Evolutionary conservation across 2,797 vertebrate species (phyloP).

Genomic region (Leptoclinus maculatus): DNA sequence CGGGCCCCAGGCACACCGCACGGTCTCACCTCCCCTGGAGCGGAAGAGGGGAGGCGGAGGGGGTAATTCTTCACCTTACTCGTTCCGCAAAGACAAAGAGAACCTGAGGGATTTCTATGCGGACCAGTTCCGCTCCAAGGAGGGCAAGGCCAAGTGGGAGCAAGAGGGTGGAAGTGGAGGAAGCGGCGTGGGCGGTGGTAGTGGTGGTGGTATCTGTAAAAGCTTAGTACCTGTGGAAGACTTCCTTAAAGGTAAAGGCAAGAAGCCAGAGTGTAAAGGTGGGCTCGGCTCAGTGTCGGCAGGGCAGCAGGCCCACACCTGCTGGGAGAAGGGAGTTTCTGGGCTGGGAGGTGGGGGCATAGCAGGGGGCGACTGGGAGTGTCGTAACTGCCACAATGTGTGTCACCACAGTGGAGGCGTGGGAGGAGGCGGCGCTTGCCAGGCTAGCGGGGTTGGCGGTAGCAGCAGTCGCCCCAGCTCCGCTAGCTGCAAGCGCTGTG

Average conservation of each 20-base stretch:
- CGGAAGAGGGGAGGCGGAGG: conserved; percentile 83
- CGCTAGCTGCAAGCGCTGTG: conserved; percentile 92
- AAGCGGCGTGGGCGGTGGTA: conserved; percentile 82
- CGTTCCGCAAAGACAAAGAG: conserved; percentile 95
- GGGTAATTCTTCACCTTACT: conserved; percentile 84
- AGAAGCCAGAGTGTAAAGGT: conserved; percentile 88
- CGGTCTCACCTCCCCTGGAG: conserved; percentile 87
- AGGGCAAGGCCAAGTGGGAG: conserved; percentile 96
- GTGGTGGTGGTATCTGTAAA: conserved; percentile 90
- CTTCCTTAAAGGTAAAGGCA: conserved; percentile 88
- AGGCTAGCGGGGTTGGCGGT: conserved; percentile 76
- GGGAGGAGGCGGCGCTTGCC: conserved; percentile 66
- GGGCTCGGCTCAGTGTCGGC: conserved; percentile 77
- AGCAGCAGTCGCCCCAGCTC: conserved; percentile 84
- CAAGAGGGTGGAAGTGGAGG: conserved; percentile 89
- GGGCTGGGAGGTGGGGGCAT: conserved; percentile 89
- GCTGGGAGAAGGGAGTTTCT: conserved; percentile 85
- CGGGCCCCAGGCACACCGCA: conserved; percentile 83
- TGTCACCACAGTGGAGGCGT: conserved; percentile 76
- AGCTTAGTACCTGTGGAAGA: conserved; percentile 88
- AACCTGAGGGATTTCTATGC: conserved; percentile 96
- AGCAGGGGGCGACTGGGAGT: conserved; percentile 94
- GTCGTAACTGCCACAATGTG: conserved; percentile 90
- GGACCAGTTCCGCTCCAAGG: conserved; percentile 96
- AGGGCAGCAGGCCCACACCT: conserved; percentile 86